These are phyloP conservation scores for Acronicta aceris DNA, from an alignment of 2,888 invertebrate species.

Conservation along the genomic window DNA sequence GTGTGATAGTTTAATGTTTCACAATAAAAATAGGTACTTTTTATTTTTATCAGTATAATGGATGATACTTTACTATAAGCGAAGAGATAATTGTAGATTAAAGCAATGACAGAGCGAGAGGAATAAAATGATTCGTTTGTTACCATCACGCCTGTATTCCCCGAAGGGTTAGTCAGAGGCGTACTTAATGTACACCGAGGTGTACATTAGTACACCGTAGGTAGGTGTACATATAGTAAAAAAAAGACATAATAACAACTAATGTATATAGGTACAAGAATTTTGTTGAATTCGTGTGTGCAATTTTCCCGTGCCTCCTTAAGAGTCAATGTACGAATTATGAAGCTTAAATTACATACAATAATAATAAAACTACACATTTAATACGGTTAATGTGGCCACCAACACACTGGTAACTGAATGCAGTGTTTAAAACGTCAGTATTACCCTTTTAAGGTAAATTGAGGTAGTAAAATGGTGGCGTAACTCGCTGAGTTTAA, in stretches of 20 bases:
- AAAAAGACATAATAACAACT: too few species aligned
- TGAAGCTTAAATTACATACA: conserved; percentile 44
- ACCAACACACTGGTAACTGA: conserved; percentile 16
- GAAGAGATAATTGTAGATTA: too few species aligned
- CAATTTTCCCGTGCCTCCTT: conserved; percentile 16
- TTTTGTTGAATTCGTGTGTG: not conserved
- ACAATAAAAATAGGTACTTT: too few species aligned
- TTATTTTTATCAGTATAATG: not conserved
- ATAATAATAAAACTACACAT: conserved; percentile 58
- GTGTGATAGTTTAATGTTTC: too few species aligned
- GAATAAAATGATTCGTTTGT: too few species aligned
- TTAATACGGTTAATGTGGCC: conserved; percentile 47
- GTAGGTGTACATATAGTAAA: too few species aligned
- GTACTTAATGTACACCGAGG: too few species aligned
- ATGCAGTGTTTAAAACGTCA: conserved; percentile 9
- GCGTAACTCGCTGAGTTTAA: not conserved
- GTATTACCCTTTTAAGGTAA: conserved; percentile 22
- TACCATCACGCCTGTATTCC: too few species aligned
- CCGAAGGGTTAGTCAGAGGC: too few species aligned
- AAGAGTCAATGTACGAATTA: conserved; percentile 46
- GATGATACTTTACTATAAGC: not conserved
- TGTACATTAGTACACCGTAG: too few species aligned
- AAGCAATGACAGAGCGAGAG: too few species aligned
- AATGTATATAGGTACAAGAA: too few species aligned
- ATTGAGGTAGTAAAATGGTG: conserved; percentile 22